Evolutionary conservation across 2,113 vertebrate genomes (phyloP).

Genomic region (Hiodon alosoides): DNA sequence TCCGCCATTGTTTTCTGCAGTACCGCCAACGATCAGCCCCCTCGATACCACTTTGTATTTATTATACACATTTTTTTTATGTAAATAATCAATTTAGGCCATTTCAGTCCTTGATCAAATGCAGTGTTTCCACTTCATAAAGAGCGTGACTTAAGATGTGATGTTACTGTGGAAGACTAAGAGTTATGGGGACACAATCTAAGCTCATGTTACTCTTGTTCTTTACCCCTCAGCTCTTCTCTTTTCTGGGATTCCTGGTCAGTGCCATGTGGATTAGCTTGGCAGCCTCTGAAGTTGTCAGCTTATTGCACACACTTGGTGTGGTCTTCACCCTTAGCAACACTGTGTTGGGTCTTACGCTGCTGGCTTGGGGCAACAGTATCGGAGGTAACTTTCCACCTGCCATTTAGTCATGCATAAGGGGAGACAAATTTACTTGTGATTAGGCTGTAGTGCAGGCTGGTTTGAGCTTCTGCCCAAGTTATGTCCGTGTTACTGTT

Average conservation of each 20-base stretch:
- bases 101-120: too few species aligned
- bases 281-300: slow-evolving; percentile 83
- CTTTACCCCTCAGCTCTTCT: slow-evolving; percentile 67
- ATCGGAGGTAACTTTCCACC: slow-evolving; percentile 67
- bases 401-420: neutral
- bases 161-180: neutral
- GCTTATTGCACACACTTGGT: slow-evolving; percentile 79
- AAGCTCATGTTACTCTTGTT: neutral
- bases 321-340: slow-evolving; percentile 85
- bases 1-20: slow-evolving; percentile 70
- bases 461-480: neutral
- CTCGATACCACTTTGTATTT: slow-evolving; percentile 75
- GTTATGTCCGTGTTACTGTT: too few species aligned
- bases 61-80: too few species aligned
- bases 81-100: too few species aligned
- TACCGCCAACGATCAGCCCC: slow-evolving; percentile 75
- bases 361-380: slow-evolving; percentile 98
- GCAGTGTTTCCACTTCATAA: neutral
- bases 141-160: neutral
- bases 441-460: too few species aligned
- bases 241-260: slow-evolving; percentile 85
- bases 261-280: slow-evolving; percentile 87
- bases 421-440: neutral
- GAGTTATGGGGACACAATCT: neutral
- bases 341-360: slow-evolving; percentile 87